Conservation (phyloP, 2,797 vertebrate genomes). For the Clarias fuscus region DNA sequence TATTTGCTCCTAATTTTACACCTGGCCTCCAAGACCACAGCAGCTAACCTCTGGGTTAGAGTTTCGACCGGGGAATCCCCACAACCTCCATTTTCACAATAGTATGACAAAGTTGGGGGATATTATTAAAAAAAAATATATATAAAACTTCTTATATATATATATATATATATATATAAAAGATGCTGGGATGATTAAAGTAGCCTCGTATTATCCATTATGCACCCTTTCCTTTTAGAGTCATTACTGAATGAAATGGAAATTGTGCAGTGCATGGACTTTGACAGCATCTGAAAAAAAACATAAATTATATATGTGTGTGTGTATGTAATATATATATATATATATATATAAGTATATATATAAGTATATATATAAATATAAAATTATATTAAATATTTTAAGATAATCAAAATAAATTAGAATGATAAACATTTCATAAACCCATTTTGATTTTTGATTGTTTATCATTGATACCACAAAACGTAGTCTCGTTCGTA, state of each 20-base stretch:
- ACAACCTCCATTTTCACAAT: slow-evolving; percentile 58
- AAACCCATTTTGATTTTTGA: not conserved
- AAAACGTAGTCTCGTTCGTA: not conserved
- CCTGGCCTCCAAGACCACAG: slow-evolving; percentile 74
- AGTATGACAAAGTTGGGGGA: slow-evolving; percentile 49
- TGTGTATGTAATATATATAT: no score
- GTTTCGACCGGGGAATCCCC: slow-evolving; percentile 68
- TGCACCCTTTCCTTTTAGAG: slow-evolving; percentile 49
- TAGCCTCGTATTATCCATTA: slow-evolving; percentile 44
- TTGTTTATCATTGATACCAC: not conserved
- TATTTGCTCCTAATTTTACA: slow-evolving; percentile 77
- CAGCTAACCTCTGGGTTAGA: slow-evolving; percentile 71
- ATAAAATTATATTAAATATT: no score
- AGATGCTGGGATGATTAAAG: slow-evolving; percentile 57
- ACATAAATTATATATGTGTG: no score
- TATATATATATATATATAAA: no score
- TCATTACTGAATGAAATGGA: not conserved
- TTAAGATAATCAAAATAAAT: not conserved
- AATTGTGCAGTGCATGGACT: not conserved
- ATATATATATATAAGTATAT: no score
- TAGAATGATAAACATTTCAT: not conserved
- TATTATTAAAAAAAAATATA: slow-evolving; percentile 58
- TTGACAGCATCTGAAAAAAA: not conserved
- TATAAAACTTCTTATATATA: no score
- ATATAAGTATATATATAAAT: no score